A percentile compares a stretch with the other conserved stretches of the same genome.
These are phyloP conservation scores for Dendrolimus pini DNA, from an alignment of 2,888 invertebrate genomes.

Conservation along the genomic window DNA sequence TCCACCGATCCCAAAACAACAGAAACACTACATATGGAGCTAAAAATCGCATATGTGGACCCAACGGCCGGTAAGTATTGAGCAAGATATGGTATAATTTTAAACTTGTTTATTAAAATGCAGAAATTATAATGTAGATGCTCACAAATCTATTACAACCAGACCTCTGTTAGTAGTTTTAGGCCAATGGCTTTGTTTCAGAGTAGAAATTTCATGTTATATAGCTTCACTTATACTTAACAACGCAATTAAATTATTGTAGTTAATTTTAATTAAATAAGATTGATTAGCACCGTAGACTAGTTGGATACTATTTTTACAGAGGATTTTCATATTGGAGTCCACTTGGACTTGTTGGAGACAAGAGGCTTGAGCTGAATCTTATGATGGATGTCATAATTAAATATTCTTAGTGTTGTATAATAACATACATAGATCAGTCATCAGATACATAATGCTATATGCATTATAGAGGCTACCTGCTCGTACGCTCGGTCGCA, in stretches of 20 bases:
- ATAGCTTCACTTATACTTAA: too few species aligned
- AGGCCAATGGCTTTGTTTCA: too few species aligned
- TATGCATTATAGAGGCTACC: slow-evolving; percentile 61
- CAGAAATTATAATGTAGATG: too few species aligned
- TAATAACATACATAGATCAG: slow-evolving; percentile 45
- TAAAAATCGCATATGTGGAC: slow-evolving; percentile 79
- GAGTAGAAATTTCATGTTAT: too few species aligned
- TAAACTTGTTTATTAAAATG: too few species aligned
- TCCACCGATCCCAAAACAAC: slow-evolving; percentile 66
- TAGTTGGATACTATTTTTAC: not conserved
- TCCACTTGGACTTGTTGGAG: slow-evolving; percentile 43
- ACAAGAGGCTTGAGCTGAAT: slow-evolving; percentile 50
- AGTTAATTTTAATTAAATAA: too few species aligned
- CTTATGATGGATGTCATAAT: slow-evolving; percentile 15
- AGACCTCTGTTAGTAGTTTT: too few species aligned
- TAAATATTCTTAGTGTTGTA: slow-evolving; percentile 54
- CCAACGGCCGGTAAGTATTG: slow-evolving; percentile 75
- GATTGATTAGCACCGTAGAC: too few species aligned
- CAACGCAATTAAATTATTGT: too few species aligned
- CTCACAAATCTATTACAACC: too few species aligned
- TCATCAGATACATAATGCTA: slow-evolving; percentile 28
- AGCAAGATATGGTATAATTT: slow-evolving; percentile 10
- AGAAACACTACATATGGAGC: slow-evolving; percentile 73
- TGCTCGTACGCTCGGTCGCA: slow-evolving; percentile 62
- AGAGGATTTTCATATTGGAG: slow-evolving; percentile 36